A percentile compares a stretch with the other conserved stretches of the same genome.
These are phyloP conservation scores for Pseudoips prasinana DNA, from an alignment of 2,888 invertebrate genomes.

Conservation along the genomic window DNA sequence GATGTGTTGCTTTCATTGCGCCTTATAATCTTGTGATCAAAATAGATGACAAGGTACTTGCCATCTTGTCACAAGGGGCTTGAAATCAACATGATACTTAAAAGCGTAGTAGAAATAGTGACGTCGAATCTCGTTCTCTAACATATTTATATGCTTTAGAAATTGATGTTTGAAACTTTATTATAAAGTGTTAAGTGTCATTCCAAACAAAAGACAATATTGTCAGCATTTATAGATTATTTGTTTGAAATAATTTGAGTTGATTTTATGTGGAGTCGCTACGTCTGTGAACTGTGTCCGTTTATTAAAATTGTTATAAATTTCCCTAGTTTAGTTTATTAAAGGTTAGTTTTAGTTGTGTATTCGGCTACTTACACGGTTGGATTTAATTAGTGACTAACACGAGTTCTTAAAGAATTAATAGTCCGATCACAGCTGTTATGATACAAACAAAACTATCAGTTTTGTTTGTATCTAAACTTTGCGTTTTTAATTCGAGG, in stretches of 20 bases:
- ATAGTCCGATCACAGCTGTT: constrained; percentile 46
- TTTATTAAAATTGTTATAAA: constrained; percentile 54
- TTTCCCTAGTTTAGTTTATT: constrained; percentile 59
- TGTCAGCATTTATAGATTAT: constrained; percentile 80
- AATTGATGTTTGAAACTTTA: constrained; percentile 49
- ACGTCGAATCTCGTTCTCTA: no score
- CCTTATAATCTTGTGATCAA: no score
- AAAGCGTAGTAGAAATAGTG: no score
- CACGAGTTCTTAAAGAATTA: constrained; percentile 51
- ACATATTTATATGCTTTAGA: constrained; percentile 56
- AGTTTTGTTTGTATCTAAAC: constrained; percentile 40
- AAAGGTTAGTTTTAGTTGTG: constrained; percentile 58
- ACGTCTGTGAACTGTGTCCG: constrained; percentile 53
- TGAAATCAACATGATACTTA: no score
- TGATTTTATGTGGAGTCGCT: constrained; percentile 47
- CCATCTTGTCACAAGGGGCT: no score
- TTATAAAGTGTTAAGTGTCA: constrained; percentile 65
- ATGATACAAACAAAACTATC: no score
- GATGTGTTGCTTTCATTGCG: no score
- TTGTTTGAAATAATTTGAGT: constrained; percentile 55
- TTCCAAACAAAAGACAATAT: constrained; percentile 81
- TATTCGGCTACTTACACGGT: constrained; percentile 58
- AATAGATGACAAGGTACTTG: no score
- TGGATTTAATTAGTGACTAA: constrained; percentile 56
- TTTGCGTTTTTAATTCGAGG: no score